Evolutionary conservation across 2,888 invertebrate genomes (phyloP), one percentile per base, ranked within the genome.

Genomic region (Ectobius pallidus): DNA sequence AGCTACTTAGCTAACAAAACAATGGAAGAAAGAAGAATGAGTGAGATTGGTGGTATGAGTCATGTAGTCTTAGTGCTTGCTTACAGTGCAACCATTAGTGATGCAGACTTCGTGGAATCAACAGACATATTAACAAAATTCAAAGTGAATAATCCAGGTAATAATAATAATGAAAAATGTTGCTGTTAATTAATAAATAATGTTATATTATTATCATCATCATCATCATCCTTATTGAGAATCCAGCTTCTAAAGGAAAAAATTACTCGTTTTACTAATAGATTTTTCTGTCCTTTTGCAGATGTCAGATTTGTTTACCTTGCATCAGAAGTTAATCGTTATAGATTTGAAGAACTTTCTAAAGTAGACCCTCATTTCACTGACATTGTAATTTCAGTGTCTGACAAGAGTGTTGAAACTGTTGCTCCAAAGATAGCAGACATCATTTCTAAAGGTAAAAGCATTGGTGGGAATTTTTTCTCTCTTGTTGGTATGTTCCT

Each of bases 101-200:
- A 65, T 16, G 4, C 1, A 1, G 65, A 65, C 30, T 46, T 42
- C 30, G 16, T 6, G 0, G 11, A 46, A 27, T 44, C 44, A 16
- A 0, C 9, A 0, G 0, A 27, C 22, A 42, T 65, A 0, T 18
- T 65, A 16, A 16, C 9, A 3, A 25, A 3, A 2, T 65, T 44
- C 25, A 65, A 65, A 27, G 11, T 6, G 18, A 14, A 65, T 16
- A 42, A 46, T 65, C 65, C 44, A n/a, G 65, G 65, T 65, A 65
- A n/a, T n/a, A n/a, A n/a, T n/a, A n/a, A n/a, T n/a, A 34, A 7
- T 34, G 34, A 6, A 7, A 34, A 7, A 7, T 34, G 34, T 34
- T 34, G 34, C 34, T 34, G 34, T 34, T 34, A 34, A 7, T 34
- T 34, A 7, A 34, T 34, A 34, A 7, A 7, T 34, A 6, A 7